Percentiles rank a stretch among this genome's conserved stretches.
Conservation (phyloP, 1,140 invertebrate species). For the Sesamia nonagrioides region DNA sequence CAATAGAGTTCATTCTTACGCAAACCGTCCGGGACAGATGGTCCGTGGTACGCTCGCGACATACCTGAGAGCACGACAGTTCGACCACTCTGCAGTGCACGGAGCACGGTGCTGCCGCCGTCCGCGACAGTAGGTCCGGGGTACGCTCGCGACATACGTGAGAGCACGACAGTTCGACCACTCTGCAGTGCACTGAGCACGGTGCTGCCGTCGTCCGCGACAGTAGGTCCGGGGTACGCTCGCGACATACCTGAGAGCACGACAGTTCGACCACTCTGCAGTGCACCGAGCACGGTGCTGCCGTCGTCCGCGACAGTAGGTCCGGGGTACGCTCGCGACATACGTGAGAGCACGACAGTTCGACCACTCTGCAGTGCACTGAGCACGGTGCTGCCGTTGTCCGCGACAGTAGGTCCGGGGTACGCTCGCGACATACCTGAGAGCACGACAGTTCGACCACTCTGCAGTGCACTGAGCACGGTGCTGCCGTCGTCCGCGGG, state of each 20-base stretch:
- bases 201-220: conserved; percentile 58
- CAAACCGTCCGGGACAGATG: too few relatives aligned
- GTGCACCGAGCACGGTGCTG: conserved; percentile 72
- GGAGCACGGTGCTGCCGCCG: conserved; percentile 69
- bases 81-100: conserved; percentile 74
- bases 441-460: conserved; percentile 74
- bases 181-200: conserved; percentile 76
- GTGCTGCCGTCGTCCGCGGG: conserved; percentile 87
- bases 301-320: conserved; percentile 21
- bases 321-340: too few relatives aligned
- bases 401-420: conserved; percentile 91
- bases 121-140: too few relatives aligned
- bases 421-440: too few relatives aligned
- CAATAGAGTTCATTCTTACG: not conserved
- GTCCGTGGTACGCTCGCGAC: too few relatives aligned
- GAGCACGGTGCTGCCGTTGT: conserved; percentile 81
- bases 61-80: conserved; percentile 74
- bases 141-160: conserved; percentile 53
- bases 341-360: conserved; percentile 74
- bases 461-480: conserved; percentile 74
- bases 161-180: conserved; percentile 75
- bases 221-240: too few relatives aligned
- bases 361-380: conserved; percentile 75
- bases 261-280: conserved; percentile 77
- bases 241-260: conserved; percentile 66